These are phyloP conservation scores for Elachura formosa DNA, from an alignment of 2,113 vertebrate genomes.

Conservation along the genomic window DNA sequence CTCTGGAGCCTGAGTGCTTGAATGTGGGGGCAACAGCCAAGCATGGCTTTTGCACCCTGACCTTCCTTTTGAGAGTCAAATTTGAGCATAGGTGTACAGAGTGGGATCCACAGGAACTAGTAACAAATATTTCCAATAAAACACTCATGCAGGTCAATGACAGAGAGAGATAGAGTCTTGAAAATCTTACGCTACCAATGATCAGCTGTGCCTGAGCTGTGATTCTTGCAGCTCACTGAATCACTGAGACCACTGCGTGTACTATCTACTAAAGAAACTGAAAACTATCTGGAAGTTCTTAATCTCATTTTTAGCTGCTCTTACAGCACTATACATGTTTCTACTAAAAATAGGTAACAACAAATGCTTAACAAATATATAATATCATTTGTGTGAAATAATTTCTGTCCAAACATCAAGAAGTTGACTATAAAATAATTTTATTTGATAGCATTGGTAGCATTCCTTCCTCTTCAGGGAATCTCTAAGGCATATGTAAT, in stretches of 20 bases:
- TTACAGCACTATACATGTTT: background rate
- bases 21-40: background rate
- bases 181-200: background rate
- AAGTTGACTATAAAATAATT: slow-evolving; percentile 34
- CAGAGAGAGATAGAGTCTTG: background rate
- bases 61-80: background rate
- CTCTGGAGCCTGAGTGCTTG: background rate
- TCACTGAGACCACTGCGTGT: background rate
- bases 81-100: background rate
- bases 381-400: slow-evolving; percentile 12
- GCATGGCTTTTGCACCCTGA: background rate
- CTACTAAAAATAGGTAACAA: background rate
- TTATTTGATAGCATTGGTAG: background rate
- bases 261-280: background rate
- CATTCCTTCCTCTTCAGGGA: slow-evolving; percentile 33
- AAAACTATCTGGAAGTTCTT: background rate
- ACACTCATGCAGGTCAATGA: background rate
- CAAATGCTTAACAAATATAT: background rate
- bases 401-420: slow-evolving; percentile 5
- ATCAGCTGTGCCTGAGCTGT: background rate
- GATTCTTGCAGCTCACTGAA: background rate
- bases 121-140: background rate
- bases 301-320: background rate
- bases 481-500: slow-evolving; percentile 21
- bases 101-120: background rate